Evolutionary conservation across 2,113 vertebrate genomes (phyloP).

Genomic region (Sus scrofa): DNA sequence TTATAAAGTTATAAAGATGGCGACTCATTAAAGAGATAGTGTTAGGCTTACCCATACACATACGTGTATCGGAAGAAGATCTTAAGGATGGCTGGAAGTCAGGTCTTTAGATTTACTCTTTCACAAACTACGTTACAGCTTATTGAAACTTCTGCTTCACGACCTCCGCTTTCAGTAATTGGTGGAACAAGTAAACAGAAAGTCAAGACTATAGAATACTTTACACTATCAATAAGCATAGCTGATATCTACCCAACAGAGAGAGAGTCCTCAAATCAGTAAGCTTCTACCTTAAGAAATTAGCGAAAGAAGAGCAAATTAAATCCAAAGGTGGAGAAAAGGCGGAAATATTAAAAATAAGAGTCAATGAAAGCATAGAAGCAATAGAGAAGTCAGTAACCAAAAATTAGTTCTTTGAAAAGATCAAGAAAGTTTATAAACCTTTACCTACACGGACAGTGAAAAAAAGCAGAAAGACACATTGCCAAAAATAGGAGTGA

Average conservation of each 20-base stretch:
- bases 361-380: background rate
- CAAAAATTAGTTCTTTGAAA: background rate
- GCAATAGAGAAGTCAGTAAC: background rate
- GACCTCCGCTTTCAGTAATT: background rate
- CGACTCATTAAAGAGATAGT: background rate
- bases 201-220: background rate
- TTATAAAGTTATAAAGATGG: background rate
- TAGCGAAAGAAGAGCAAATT: conserved; percentile 2
- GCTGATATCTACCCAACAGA: background rate
- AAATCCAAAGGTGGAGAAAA: conserved; percentile 9
- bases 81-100: background rate
- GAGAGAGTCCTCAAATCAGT: background rate
- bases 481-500: background rate
- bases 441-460: background rate
- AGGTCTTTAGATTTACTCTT: background rate
- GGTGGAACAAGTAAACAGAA: background rate
- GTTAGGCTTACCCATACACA: background rate
- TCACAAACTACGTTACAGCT: background rate
- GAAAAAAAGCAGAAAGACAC: background rate
- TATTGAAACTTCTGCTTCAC: conserved; percentile 30
- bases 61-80: background rate
- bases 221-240: background rate
- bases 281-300: conserved; percentile 28
- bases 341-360: background rate
- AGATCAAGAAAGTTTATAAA: background rate